These are phyloP conservation scores for Apeltes quadracus DNA, from an alignment of 2,113 vertebrate genomes.

Conservation along the genomic window DNA sequence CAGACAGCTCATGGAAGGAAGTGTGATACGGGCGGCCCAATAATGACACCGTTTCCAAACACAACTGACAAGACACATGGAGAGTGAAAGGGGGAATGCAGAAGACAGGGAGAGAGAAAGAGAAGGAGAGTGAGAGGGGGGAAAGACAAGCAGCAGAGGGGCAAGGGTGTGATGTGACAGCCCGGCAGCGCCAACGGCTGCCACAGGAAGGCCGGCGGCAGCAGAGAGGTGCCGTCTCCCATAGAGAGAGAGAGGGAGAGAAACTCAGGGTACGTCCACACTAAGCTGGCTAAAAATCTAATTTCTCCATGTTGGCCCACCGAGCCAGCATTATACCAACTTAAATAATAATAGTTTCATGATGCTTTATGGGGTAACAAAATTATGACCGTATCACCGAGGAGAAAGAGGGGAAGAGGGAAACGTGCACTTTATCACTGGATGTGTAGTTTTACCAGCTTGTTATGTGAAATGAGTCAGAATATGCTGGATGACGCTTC, in stretches of 20 bases:
- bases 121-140: slow-evolving; percentile 16
- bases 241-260: slow-evolving; percentile 27
- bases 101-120: slow-evolving; percentile 53
- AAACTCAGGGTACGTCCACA: slow-evolving; percentile 5
- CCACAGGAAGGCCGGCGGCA: slow-evolving; percentile 79
- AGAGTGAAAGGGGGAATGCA: slow-evolving; percentile 61
- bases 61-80: slow-evolving; percentile 78
- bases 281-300: background rate
- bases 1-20: slow-evolving; percentile 64
- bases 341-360: background rate
- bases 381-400: background rate
- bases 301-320: slow-evolving; percentile 4
- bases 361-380: background rate
- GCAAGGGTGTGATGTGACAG: slow-evolving; percentile 82
- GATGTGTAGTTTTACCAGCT: too few relatives aligned
- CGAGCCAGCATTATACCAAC: background rate
- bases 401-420: background rate
- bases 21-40: slow-evolving; percentile 74
- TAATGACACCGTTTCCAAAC: slow-evolving; percentile 77
- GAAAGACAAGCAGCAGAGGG: slow-evolving; percentile 69
- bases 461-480: too few relatives aligned
- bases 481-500: too few relatives aligned
- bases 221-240: slow-evolving; percentile 72
- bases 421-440: background rate
- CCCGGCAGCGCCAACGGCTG: slow-evolving; percentile 80